Percentiles rank a stretch among this genome's conserved stretches.
These are phyloP conservation scores for Saturnia japonica DNA, from an alignment of 2,888 invertebrate species.

Conservation along the genomic window DNA sequence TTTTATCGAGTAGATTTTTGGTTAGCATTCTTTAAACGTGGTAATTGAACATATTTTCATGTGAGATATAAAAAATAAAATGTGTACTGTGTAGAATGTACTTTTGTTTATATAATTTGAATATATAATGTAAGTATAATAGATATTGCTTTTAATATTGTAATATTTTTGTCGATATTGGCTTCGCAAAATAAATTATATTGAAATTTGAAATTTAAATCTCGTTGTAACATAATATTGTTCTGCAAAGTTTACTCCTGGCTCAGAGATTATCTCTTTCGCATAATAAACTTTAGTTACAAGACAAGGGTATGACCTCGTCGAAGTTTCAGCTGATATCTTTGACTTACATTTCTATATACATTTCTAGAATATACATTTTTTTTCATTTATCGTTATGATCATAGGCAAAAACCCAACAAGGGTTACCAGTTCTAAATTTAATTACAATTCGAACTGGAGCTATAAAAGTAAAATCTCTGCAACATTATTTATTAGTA, in stretches of 20 bases:
- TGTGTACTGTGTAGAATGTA: no score
- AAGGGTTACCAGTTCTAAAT: background rate
- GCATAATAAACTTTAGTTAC: constrained; percentile 6
- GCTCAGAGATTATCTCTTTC: background rate
- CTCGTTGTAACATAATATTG: background rate
- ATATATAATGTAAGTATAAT: no score
- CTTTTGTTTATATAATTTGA: no score
- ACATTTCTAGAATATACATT: background rate
- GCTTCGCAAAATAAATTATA: background rate
- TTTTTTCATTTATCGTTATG: background rate
- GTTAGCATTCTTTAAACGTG: no score
- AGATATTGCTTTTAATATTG: background rate
- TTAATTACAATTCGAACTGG: background rate
- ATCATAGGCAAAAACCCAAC: background rate
- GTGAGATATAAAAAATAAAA: no score
- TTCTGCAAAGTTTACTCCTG: background rate
- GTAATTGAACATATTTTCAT: no score
- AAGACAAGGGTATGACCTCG: constrained; percentile 4
- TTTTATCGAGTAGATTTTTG: no score
- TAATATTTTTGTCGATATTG: background rate
- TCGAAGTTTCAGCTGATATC: background rate
- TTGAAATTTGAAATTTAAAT: background rate
- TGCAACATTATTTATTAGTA: no score
- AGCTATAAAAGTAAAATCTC: background rate
- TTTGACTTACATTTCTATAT: background rate